phyloP scores from a whole-genome alignment of 92 coral and sea anemone species.

The Metridium senile region DNA sequence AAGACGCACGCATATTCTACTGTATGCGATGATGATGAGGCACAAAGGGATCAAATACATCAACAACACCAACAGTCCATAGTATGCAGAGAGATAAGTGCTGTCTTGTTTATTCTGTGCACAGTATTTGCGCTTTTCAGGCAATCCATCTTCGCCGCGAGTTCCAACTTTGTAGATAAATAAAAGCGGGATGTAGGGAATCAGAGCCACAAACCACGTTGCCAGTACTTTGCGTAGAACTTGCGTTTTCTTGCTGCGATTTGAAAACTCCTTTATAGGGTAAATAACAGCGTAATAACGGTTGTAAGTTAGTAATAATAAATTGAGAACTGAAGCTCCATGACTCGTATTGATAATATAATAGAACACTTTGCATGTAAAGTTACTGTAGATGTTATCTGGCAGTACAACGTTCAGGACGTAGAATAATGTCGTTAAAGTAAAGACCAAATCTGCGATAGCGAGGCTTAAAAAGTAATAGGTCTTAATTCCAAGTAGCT shows the following conservation, averaged over 20 bases:
- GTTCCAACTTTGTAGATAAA: constrained; percentile 20
- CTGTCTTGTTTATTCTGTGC: background rate
- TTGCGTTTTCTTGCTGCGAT: constrained; percentile 4
- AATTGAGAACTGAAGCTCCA: constrained; percentile 37
- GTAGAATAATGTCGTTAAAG: constrained; percentile 30
- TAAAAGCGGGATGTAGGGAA: constrained; percentile 24
- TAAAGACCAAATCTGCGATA: constrained; percentile 36
- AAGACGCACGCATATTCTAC: constrained; percentile 22
- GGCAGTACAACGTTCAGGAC: constrained; percentile 12
- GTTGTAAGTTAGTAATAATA: constrained; percentile 37
- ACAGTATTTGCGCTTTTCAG: constrained; percentile 1
- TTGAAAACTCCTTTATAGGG: constrained; percentile 25
- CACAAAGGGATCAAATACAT: constrained; percentile 33
- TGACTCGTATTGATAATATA: constrained; percentile 35
- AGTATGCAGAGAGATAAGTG: constrained; percentile 2
- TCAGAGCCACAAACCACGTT: constrained; percentile 25
- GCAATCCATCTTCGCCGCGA: background rate
- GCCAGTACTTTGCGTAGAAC: constrained; percentile 18
- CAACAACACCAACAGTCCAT: constrained; percentile 23
- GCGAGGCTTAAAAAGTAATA: constrained; percentile 44
- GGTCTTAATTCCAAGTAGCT: constrained; percentile 38
- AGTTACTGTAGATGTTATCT: constrained; percentile 16
- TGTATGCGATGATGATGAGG: constrained; percentile 17
- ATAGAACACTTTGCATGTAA: constrained; percentile 32
- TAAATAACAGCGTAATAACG: constrained; percentile 36